phyloP scores from a whole-genome alignment of 1,140 invertebrate genomes.

The Caenorhabditis inopinata region DNA sequence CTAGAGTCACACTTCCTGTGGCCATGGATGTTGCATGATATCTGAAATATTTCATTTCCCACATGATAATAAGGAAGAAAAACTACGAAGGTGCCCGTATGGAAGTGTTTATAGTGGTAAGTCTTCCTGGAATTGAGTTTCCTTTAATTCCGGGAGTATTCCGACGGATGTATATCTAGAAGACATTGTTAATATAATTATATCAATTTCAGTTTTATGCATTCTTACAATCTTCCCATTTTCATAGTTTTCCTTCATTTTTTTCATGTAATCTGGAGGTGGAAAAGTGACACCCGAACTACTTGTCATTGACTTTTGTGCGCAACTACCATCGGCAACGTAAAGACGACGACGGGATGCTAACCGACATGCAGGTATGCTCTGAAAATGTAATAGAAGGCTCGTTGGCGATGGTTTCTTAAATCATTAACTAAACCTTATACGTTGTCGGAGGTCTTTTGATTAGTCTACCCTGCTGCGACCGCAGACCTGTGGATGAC shows the following conservation, averaged over 20 bases:
- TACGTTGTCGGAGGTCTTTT: neutral
- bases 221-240: neutral
- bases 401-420: too few relatives aligned
- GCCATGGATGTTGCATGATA: conserved; percentile 23
- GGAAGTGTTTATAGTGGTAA: conserved; percentile 1
- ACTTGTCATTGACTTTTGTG: conserved; percentile 10
- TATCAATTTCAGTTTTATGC: too few relatives aligned
- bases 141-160: neutral
- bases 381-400: neutral
- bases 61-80: too few relatives aligned
- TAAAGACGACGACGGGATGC: neutral
- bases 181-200: too few relatives aligned
- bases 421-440: neutral
- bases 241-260: conserved; percentile 18
- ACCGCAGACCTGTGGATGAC: conserved; percentile 15
- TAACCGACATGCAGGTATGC: conserved; percentile 15
- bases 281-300: conserved; percentile 7
- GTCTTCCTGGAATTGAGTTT: neutral
- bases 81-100: neutral
- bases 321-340: neutral
- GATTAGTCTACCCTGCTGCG: conserved; percentile 1
- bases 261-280: conserved; percentile 20
- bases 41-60: too few relatives aligned
- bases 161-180: neutral
- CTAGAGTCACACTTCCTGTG: conserved; percentile 6